Conservation (phyloP, 2,113 vertebrate species). For the Carlito syrichta region DNA sequence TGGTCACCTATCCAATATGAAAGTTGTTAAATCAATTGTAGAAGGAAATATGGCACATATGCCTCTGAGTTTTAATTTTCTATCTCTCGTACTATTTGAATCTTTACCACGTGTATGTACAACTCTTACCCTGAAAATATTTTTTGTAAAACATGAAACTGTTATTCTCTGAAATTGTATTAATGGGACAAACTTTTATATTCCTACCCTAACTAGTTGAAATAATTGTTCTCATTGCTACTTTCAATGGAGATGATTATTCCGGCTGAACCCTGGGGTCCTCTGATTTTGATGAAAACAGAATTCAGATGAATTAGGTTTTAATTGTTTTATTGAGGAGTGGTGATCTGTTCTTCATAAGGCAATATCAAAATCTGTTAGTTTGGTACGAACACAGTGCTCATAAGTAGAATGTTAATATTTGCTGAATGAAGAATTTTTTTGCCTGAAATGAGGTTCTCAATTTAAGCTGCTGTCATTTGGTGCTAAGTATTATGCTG, state of each 20-base stretch:
- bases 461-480: conserved; percentile 2
- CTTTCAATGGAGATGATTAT: background rate
- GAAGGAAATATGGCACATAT: background rate
- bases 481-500: background rate
- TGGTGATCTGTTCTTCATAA: background rate
- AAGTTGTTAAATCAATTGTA: background rate
- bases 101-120: background rate
- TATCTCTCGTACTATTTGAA: background rate
- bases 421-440: conserved; percentile 9
- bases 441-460: background rate
- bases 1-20: background rate
- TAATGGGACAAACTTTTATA: background rate
- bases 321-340: conserved; percentile 21
- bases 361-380: background rate
- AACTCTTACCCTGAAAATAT: background rate
- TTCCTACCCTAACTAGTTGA: background rate
- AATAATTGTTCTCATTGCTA: background rate
- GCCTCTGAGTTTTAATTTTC: background rate
- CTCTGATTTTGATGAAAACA: conserved; percentile 17
- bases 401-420: background rate
- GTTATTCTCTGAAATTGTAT: background rate
- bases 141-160: background rate
- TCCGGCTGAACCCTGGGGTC: background rate
- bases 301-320: conserved; percentile 22
- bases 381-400: background rate